Base-by-base conservation (phyloP, 23 tunicate species). In the Diplosoma virens region DNA sequence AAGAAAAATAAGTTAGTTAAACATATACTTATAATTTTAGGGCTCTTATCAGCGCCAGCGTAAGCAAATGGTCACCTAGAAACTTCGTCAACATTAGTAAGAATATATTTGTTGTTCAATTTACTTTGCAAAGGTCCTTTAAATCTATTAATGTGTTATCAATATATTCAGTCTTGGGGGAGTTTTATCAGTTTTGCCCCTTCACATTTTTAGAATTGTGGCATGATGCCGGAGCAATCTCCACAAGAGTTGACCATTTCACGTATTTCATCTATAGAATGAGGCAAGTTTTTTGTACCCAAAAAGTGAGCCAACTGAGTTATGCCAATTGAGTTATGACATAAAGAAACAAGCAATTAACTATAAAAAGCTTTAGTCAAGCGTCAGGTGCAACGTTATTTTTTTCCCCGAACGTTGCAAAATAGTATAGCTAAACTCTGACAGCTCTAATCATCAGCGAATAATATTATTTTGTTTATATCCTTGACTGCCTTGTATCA, bases 251-350 rank as follows among this genome's bases (percentile, higher is more conserved):
- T n/a, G n/a, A n/a, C n/a, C 25, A 25, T 26, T 67, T 66, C n/a
- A 6, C 78, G 59, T 34, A 78, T 30, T 34, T 68, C 83, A 5
- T 27, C 58, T 23, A 47, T 6, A 6, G 83, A 65, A 66, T 23
- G 67, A 34, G 78, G 83, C 37, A 78, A 27, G 46, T 68, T 78
- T 45, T 66, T 65, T 2, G 59, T 66, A 2, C 36, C 24, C 17
- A 78, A 22, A 46, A 28, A 60, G 25, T 76, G 81, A 32, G 34
- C 52, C 72, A 76, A 3, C 73, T 73, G 16, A 4, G 81, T 76
- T 7, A 60, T 24, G 2, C 81, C 81, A 1, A 25, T n/a, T n/a
- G n/a, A n/a, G n/a, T n/a, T 72, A 59, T 76, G 73, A 60, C 81
- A 76, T 7, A 73, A 70, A 25, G 66, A 17, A 28, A 20, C 37